Conservation (phyloP, 2,113 vertebrate genomes). For the Canis aureus region DNA sequence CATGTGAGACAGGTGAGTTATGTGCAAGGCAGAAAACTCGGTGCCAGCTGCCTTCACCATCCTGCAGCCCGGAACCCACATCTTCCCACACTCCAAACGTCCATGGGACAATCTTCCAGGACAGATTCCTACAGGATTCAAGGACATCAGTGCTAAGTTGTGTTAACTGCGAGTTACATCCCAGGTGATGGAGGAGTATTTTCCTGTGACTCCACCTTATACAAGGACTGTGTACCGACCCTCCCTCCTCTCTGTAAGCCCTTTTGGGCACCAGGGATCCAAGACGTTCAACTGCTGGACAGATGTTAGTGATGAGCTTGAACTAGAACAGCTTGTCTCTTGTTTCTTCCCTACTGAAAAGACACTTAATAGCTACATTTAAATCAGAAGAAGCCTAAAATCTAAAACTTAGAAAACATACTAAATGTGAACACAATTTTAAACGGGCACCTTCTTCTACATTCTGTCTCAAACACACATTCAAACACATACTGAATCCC, state of each 20-base stretch:
- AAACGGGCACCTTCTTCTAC: neutral
- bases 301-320: neutral
- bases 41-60: neutral
- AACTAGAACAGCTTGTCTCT: neutral
- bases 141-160: neutral
- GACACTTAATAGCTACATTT: neutral
- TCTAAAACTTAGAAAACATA: neutral
- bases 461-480: neutral
- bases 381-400: slow-evolving; percentile 24
- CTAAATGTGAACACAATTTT: neutral
- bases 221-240: neutral
- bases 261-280: neutral
- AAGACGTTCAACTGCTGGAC: neutral
- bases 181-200: neutral
- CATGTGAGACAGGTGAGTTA: neutral
- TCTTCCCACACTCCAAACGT: neutral
- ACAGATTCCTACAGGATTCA: neutral
- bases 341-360: slow-evolving; percentile 12
- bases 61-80: neutral
- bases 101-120: neutral
- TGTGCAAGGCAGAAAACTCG: neutral
- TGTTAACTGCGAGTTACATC: neutral
- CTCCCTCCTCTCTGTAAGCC: neutral
- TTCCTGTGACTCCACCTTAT: neutral
- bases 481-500: neutral